phyloP scores from a whole-genome alignment of 2,113 vertebrate genomes.

The Prochilodus magdalenae region DNA sequence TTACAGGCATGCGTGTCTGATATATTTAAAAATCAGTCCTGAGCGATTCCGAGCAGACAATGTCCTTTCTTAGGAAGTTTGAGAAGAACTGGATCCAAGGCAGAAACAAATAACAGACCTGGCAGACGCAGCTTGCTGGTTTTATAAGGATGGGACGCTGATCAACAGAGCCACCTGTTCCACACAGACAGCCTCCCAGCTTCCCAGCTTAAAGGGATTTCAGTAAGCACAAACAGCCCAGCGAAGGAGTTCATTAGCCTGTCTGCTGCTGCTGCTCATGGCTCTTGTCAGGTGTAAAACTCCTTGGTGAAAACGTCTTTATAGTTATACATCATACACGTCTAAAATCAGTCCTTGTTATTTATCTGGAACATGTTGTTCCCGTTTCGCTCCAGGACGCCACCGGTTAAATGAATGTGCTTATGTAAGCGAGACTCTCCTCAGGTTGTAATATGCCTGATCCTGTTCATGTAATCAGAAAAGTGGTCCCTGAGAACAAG shows the following conservation, averaged over 20 bases:
- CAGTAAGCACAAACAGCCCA: not conserved
- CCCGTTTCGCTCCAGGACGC: not conserved
- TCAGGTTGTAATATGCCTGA: not conserved
- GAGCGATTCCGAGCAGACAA: not conserved
- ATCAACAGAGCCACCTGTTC: conserved; percentile 22
- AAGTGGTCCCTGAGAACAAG: not conserved
- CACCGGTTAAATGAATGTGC: not conserved
- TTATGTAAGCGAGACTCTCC: not conserved
- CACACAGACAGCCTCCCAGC: conserved; percentile 19
- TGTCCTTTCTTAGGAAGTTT: not conserved
- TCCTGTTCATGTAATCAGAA: not conserved
- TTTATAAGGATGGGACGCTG: not conserved
- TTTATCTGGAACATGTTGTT: no score
- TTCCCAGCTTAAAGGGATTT: conserved; percentile 26
- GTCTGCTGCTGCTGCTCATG: conserved; percentile 1
- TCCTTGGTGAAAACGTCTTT: not conserved
- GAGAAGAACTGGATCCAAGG: no score
- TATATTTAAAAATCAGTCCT: not conserved
- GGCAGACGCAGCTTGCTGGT: not conserved
- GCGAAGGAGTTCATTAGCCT: conserved; percentile 21
- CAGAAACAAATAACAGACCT: not conserved
- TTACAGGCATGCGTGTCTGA: not conserved
- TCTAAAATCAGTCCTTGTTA: not conserved
- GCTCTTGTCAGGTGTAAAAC: not conserved
- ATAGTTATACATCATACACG: not conserved